Evolutionary conservation across 2,888 invertebrate genomes (phyloP).

Genomic region (Odiellus spinosus): DNA sequence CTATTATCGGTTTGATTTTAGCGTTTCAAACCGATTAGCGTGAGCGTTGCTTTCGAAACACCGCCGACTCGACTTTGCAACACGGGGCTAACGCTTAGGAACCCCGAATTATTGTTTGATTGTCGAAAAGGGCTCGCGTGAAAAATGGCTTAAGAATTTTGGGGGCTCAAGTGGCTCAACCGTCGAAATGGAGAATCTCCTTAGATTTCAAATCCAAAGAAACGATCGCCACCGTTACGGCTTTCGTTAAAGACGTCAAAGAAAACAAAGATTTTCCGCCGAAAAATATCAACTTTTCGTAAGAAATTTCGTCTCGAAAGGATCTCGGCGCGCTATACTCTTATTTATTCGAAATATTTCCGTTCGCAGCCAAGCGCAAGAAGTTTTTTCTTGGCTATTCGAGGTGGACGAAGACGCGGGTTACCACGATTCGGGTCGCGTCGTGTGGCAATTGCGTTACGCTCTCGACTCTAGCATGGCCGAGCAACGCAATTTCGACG

Average conservation of each 20-base stretch:
- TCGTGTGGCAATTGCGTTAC: slow-evolving; percentile 71
- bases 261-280: too few species aligned
- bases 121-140: slow-evolving; percentile 55
- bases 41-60: too few species aligned
- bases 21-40: too few species aligned
- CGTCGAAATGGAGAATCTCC: slow-evolving; percentile 62
- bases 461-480: slow-evolving; percentile 29
- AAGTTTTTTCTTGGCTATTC: slow-evolving; percentile 78
- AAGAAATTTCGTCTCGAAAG: too few species aligned
- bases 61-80: too few species aligned
- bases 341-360: too few species aligned
- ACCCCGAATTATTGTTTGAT: background rate
- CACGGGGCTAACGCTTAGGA: too few species aligned
- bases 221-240: slow-evolving; percentile 74
- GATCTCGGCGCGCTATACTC: too few species aligned
- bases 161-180: slow-evolving; percentile 56
- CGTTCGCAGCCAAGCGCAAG: slow-evolving; percentile 38
- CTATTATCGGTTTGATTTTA: too few species aligned
- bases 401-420: slow-evolving; percentile 68
- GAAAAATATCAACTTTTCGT: too few species aligned
- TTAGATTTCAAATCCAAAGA: slow-evolving; percentile 72
- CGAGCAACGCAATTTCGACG: slow-evolving; percentile 30
- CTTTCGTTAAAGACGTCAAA: slow-evolving; percentile 30
- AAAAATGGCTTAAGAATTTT: slow-evolving; percentile 71
- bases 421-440: slow-evolving; percentile 61